phyloP scores from a whole-genome alignment of 2,888 invertebrate species.

The Cinara cedri region DNA sequence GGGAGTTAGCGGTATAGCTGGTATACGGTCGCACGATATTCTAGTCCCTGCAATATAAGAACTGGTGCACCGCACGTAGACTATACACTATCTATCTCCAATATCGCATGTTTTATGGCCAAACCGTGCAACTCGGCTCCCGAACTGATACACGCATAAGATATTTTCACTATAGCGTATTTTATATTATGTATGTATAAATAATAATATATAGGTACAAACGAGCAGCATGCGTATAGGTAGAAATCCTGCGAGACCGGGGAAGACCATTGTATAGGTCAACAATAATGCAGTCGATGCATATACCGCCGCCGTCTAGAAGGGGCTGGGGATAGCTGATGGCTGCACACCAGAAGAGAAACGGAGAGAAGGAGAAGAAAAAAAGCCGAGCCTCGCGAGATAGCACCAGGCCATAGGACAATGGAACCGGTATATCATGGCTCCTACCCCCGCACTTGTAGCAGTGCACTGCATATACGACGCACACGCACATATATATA shows the following conservation, averaged over 20 bases:
- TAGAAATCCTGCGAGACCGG: conserved; percentile 38
- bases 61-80: too few species aligned
- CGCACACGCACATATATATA: conserved; percentile 2
- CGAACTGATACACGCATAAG: conserved; percentile 47
- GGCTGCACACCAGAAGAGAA: neutral
- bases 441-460: conserved; percentile 51
- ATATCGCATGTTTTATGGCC: conserved; percentile 44
- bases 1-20: neutral
- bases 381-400: conserved; percentile 29
- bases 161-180: conserved; percentile 21
- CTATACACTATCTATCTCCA: conserved; percentile 10
- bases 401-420: conserved; percentile 27
- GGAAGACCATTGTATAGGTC: conserved; percentile 55
- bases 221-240: neutral
- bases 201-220: neutral
- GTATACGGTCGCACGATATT: neutral
- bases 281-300: conserved; percentile 29
- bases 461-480: neutral
- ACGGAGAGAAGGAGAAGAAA: neutral
- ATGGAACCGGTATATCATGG: conserved; percentile 55
- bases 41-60: conserved; percentile 15
- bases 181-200: neutral
- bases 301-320: conserved; percentile 19
- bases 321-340: conserved; percentile 11
- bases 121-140: conserved; percentile 24